Evolutionary conservation across 2,888 invertebrate species (phyloP), one percentile per base, ranked within the genome.

Genomic region (Cremastinae sp.): DNA sequence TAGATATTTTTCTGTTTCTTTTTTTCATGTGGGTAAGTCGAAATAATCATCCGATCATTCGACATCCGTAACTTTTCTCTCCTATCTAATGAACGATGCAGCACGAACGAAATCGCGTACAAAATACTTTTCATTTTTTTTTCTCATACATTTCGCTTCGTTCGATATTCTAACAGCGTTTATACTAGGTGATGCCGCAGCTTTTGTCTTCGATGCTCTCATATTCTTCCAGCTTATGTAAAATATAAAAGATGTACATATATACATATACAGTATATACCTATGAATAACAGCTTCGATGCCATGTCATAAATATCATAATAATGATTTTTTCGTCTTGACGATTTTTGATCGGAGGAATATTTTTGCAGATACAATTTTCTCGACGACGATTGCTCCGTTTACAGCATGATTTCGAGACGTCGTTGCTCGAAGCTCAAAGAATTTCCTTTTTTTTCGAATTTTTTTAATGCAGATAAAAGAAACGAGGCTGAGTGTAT

Each of bases 141-240:
- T 41, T 10, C 22, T 10, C 43, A 7, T 16, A 41, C 16, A 4
- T 18, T 84, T 83, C 84, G 79, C 86, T 87, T 87, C 82, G 66
- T 86, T 82, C 71, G 84, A 80, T 87, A 84, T 86, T 79, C 84
- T 89, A 89, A 89, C 88, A 85, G 79, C 80, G 81, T 54, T 9
- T 81, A 81, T 85, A 84, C 80, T 77, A 79, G 78, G 80, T 78
- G 80, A 82, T 79, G 87, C 87, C 83, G 71, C 82, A 38, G 41
- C 82, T 66, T 68, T 65, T 74, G 8, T 75, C 36, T 66, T 14
- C 43, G 47, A 68, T 68, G 56, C 56, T 65, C 51, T 78, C 69
- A 71, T 76, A 69, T 68, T 79, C 74, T 79, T 83, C 56, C 80
- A 79, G 79, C 78, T 76, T 76, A 72, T 68, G 72, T 61, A 51